phyloP scores from a whole-genome alignment of 2,113 vertebrate genomes.

The Propithecus coquereli region DNA sequence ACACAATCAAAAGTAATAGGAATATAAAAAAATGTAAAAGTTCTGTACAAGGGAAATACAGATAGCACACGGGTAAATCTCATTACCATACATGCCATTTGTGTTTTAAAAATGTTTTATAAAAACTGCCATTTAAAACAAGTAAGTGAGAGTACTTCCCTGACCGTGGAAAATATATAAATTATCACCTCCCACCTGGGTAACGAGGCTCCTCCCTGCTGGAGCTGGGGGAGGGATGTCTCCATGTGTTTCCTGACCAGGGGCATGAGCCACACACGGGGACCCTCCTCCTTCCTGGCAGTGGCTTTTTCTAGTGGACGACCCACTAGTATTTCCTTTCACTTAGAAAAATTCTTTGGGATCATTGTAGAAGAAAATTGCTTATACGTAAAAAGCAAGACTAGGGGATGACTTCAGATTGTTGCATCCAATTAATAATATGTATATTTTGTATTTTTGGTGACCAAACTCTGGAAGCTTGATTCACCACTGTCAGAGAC shows the following conservation, averaged over 20 bases:
- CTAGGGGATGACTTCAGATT: background rate
- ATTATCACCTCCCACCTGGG: background rate
- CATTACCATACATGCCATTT: slow-evolving; percentile 64
- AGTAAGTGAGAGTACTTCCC: slow-evolving; percentile 61
- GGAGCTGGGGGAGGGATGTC: background rate
- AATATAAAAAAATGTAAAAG: slow-evolving; percentile 79
- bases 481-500: slow-evolving; percentile 38
- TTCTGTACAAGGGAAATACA: slow-evolving; percentile 73
- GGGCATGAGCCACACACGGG: background rate
- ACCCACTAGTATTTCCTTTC: slow-evolving; percentile 36
- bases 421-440: background rate
- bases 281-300: background rate
- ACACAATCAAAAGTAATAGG: slow-evolving; percentile 76
- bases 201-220: background rate
- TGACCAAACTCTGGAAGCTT: background rate
- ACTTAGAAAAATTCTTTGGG: slow-evolving; percentile 65
- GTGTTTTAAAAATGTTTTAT: slow-evolving; percentile 78
- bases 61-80: slow-evolving; percentile 67
- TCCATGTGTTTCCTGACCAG: background rate
- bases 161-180: slow-evolving; percentile 68
- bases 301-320: background rate
- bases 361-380: slow-evolving; percentile 40
- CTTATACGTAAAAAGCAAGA: slow-evolving; percentile 17
- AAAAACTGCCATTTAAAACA: slow-evolving; percentile 74
- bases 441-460: background rate